Evolutionary conservation across 2,888 invertebrate genomes (phyloP).

Genomic region (Synanthedon andrenaeformis): DNA sequence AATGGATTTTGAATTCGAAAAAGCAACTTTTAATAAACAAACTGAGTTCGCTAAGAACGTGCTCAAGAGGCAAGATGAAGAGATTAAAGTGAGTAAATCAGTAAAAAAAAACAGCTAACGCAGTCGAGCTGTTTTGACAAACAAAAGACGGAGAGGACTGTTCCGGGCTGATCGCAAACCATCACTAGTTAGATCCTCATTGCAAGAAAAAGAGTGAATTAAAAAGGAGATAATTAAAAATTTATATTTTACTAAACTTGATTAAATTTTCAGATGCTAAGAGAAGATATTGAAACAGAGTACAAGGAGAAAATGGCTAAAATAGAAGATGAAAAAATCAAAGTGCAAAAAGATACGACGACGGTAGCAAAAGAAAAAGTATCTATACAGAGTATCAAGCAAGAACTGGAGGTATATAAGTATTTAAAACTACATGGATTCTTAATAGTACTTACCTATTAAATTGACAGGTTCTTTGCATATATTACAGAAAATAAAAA

Average conservation of each 20-base stretch:
- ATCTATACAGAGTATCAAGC: constrained; percentile 41
- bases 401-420: constrained; percentile 44
- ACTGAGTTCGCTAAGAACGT: constrained; percentile 68
- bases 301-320: constrained; percentile 48
- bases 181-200: too few relatives aligned
- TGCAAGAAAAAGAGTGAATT: background rate
- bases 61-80: constrained; percentile 71
- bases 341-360: constrained; percentile 39
- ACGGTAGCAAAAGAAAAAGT: constrained; percentile 46
- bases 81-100: constrained; percentile 57
- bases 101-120: too few relatives aligned
- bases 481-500: constrained; percentile 46
- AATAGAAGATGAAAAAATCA: constrained; percentile 50
- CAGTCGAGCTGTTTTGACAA: too few relatives aligned
- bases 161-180: too few relatives aligned
- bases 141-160: too few relatives aligned
- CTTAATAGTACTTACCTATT: background rate
- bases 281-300: constrained; percentile 54
- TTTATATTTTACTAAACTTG: background rate
- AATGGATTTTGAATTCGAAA: constrained; percentile 71
- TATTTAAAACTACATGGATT: background rate
- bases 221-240: background rate
- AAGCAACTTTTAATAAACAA: constrained; percentile 72
- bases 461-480: background rate
- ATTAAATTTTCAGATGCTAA: constrained; percentile 30